These are phyloP conservation scores for Trididemnum nubilum DNA, from an alignment of 23 tunicate species.

Conservation along the genomic window DNA sequence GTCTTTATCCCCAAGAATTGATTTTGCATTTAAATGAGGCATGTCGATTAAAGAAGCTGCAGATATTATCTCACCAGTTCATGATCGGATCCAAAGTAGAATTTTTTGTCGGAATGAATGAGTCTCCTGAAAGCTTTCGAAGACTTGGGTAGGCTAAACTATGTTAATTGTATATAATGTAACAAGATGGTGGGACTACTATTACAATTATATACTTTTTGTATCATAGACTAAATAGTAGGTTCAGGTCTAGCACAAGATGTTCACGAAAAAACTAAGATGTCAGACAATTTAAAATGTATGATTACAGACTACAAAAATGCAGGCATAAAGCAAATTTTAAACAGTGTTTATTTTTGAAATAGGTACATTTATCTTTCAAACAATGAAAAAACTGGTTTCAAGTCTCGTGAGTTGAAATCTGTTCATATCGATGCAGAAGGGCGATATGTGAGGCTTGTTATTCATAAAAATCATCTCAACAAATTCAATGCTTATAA, in stretches of 20 bases:
- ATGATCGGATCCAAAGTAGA: slow-evolving; percentile 93
- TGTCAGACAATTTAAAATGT: too few species aligned
- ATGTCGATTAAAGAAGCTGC: slow-evolving; percentile 73
- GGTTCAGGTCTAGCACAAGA: too few species aligned
- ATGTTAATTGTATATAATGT: neutral
- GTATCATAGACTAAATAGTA: too few species aligned
- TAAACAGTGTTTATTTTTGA: too few species aligned
- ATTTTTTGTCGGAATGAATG: slow-evolving; percentile 72
- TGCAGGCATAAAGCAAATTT: too few species aligned
- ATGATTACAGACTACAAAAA: too few species aligned
- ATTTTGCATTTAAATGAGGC: slow-evolving; percentile 67
- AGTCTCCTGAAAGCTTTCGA: slow-evolving; percentile 64
- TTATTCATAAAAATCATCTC: slow-evolving; percentile 87
- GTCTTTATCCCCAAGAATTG: slow-evolving; percentile 90
- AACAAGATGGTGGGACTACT: neutral
- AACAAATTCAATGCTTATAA: slow-evolving; percentile 90
- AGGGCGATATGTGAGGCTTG: slow-evolving; percentile 61
- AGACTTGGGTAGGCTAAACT: slow-evolving; percentile 62
- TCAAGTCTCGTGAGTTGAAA: slow-evolving; percentile 87
- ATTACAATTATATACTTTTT: too few species aligned
- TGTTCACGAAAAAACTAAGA: too few species aligned
- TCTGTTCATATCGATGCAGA: slow-evolving; percentile 96
- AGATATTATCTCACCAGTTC: slow-evolving; percentile 82
- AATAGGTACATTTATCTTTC: slow-evolving; percentile 83
- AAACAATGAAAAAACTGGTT: slow-evolving; percentile 95